Base-by-base conservation (phyloP, 2,888 invertebrate species). In the Orchesellides sinensis region DNA sequence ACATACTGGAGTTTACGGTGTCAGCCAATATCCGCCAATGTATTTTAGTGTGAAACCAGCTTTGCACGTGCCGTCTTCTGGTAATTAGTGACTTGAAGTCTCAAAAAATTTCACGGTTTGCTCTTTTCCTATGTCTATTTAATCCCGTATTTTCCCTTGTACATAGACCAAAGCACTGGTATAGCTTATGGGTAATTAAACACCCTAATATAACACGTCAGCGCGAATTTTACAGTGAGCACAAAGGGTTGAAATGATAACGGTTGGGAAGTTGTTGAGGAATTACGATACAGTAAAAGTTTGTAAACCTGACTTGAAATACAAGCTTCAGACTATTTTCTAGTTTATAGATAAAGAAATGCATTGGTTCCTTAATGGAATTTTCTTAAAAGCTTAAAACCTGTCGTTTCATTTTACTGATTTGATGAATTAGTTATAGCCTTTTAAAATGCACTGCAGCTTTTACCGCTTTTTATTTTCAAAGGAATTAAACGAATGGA, bases 181-280 rank as follows among this genome's bases (percentile, higher is more conserved):
- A 61, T n/a, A n/a, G 49, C 68, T 68, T 68, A 68, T 68, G 68
- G 68, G 68, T 68, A 68, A 68, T 68, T 68, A 68, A 68, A 68
- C 68, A 68, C 49, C 29, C 68, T 35, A 68, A 68, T 49, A 49
- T 68, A 47, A 45, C 65, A 35, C 65, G 45, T 65, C 65, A 65
- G 65, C 65, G 45, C 45, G 14, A 35, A 45, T 65, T 65, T 17
- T 65, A 40, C 12, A 21, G 21, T 65, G 65, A 65, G 21, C 65
- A 45, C 19, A 17, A 61, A 61, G 61, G 61, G 61, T 61, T 23
- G 25, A 19, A 56, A 8, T 56, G 25, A 56, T 35, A 61, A 32
- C 29, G 32, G 35, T 35, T n/a, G 35, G 19, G 32, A 61, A 56
- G 56, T 56, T 56, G 2, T 17, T 17, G 21, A 17, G 52, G 17